phyloP scores from a whole-genome alignment of 2,797 vertebrate species.

The Neostethus bicornis region DNA sequence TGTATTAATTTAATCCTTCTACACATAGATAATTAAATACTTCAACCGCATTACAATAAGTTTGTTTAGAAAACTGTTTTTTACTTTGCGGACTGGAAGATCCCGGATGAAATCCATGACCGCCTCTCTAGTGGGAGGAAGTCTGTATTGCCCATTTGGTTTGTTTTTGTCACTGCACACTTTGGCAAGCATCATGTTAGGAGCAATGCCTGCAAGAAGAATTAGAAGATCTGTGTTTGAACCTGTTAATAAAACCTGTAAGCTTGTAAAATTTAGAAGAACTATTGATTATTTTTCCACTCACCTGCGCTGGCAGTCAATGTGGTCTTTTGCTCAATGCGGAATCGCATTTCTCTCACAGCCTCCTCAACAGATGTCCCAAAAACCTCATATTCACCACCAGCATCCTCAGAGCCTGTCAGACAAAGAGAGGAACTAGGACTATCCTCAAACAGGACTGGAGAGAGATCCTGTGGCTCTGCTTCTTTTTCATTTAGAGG shows the following conservation, averaged over 20 bases:
- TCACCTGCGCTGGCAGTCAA: conserved; percentile 96
- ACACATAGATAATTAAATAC: too few species aligned
- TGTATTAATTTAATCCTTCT: too few species aligned
- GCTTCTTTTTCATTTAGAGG: conserved; percentile 12
- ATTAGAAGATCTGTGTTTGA: conserved; percentile 7
- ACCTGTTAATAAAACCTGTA: conserved; percentile 21
- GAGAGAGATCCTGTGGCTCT: conserved; percentile 77
- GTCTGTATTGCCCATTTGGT: conserved; percentile 92
- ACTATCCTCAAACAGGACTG: conserved; percentile 89
- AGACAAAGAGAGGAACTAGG: conserved; percentile 56
- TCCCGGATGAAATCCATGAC: conserved; percentile 91
- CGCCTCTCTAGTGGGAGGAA: conserved; percentile 81
- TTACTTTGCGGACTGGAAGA: conserved; percentile 95
- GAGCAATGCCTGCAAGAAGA: conserved; percentile 89
- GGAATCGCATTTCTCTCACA: conserved; percentile 96
- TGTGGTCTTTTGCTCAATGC: conserved; percentile 91
- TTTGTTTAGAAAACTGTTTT: conserved; percentile 22
- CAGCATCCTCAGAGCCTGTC: conserved; percentile 17
- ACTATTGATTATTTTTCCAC: not conserved
- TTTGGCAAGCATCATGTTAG: conserved; percentile 96
- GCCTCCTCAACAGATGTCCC: conserved; percentile 90
- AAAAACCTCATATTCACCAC: conserved; percentile 78
- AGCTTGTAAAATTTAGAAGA: not conserved
- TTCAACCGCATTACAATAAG: conserved; percentile 8
- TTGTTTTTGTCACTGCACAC: conserved; percentile 98